These are phyloP conservation scores for Fregetta grallaria DNA, from an alignment of 2,113 vertebrate genomes.

Conservation along the genomic window DNA sequence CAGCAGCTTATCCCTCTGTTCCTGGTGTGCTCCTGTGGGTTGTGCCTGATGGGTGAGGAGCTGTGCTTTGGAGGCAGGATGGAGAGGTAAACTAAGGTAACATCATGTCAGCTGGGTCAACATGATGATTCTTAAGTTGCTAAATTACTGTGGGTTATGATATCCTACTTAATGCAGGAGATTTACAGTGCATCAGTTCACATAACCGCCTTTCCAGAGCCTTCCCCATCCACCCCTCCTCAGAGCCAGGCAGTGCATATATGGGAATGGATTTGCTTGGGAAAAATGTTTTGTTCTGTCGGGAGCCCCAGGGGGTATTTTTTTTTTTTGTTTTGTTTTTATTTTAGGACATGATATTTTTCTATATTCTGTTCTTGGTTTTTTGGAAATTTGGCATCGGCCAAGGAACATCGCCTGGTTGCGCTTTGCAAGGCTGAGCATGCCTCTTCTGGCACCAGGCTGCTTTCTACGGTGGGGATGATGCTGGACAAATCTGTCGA, in stretches of 20 bases:
- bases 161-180: background rate
- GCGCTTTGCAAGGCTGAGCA: background rate
- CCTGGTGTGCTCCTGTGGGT: background rate
- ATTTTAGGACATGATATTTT: background rate
- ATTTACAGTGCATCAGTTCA: background rate
- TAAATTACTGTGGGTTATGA: background rate
- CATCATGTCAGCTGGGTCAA: background rate
- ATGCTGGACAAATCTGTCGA: slow-evolving; percentile 11
- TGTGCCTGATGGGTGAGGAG: background rate
- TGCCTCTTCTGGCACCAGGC: background rate
- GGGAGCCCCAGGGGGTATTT: background rate
- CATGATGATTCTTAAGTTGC: background rate
- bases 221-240: background rate
- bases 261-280: background rate
- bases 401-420: background rate
- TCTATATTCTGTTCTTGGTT: background rate
- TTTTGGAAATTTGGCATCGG: background rate
- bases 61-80: background rate
- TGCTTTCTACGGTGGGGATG: background rate
- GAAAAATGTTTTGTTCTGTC: background rate
- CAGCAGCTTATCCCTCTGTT: background rate
- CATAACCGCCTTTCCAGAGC: background rate
- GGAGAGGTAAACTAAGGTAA: background rate
- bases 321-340: background rate
- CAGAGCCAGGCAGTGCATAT: background rate